These are phyloP conservation scores for Conus betulinus DNA, from an alignment of 1,140 invertebrate species.

Conservation along the genomic window DNA sequence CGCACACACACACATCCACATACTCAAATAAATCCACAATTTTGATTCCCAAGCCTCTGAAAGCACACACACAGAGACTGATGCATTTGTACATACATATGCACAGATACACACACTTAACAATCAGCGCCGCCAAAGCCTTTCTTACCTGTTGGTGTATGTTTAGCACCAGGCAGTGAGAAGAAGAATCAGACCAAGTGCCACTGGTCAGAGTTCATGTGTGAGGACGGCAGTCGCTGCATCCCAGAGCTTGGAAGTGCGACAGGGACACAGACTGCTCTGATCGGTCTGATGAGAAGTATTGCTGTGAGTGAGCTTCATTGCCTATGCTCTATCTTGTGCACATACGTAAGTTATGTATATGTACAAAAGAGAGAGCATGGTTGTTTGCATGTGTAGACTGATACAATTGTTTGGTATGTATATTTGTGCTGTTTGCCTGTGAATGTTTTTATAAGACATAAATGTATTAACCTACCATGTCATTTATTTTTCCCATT, in stretches of 20 bases:
- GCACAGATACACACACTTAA: background rate
- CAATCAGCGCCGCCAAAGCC: no score
- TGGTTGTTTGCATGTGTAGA: background rate
- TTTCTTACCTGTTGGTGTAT: no score
- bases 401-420: background rate
- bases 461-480: no score
- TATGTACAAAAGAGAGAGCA: background rate
- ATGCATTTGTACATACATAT: background rate
- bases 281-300: slow-evolving; percentile 69
- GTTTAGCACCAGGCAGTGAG: no score
- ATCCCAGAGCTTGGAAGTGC: slow-evolving; percentile 56
- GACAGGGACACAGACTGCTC: slow-evolving; percentile 59
- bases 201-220: slow-evolving; percentile 75
- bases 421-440: background rate
- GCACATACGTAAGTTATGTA: background rate
- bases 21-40: background rate
- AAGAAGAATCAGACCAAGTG: slow-evolving; percentile 27
- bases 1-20: background rate
- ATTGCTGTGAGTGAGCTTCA: slow-evolving; percentile 54
- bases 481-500: no score
- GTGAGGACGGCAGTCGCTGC: slow-evolving; percentile 53
- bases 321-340: background rate
- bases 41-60: background rate
- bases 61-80: background rate
- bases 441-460: background rate